Evolutionary conservation across 1,140 invertebrate genomes (phyloP).

Genomic region (Pomacea maculata): DNA sequence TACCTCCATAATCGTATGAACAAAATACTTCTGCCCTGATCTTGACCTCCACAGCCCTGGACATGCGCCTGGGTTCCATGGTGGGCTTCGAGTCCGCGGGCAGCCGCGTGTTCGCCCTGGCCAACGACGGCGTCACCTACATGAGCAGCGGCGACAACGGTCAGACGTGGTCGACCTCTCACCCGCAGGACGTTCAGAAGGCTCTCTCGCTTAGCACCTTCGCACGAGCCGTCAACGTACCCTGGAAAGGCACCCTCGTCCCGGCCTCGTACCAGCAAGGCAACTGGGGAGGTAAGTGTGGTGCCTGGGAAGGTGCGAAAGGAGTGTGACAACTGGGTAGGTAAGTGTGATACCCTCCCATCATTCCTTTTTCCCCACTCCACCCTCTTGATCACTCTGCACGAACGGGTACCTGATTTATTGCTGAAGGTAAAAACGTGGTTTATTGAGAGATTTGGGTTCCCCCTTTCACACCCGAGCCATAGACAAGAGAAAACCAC

Average conservation of each 20-base stretch:
- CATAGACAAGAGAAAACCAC: background rate
- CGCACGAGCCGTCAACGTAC: slow-evolving; percentile 22
- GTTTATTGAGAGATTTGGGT: background rate
- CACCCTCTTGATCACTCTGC: too few relatives aligned
- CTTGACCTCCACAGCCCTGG: slow-evolving; percentile 24
- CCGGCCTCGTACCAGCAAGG: slow-evolving; percentile 17
- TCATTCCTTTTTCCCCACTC: background rate
- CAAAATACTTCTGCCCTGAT: too few relatives aligned
- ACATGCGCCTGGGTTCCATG: slow-evolving; percentile 28
- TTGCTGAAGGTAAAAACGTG: too few relatives aligned
- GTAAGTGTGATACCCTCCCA: slow-evolving; percentile 10
- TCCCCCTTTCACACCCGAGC: background rate
- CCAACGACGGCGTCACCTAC: slow-evolving; percentile 30
- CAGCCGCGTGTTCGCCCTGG: slow-evolving; percentile 29
- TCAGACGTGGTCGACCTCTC: slow-evolving; percentile 26
- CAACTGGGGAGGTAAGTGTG: slow-evolving; percentile 37
- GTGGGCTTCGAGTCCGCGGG: slow-evolving; percentile 27
- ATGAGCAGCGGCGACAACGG: slow-evolving; percentile 37
- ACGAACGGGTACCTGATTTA: too few relatives aligned
- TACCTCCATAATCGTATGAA: too few relatives aligned
- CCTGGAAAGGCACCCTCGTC: slow-evolving; percentile 26
- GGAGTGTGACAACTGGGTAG: slow-evolving; percentile 29
- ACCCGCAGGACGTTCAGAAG: slow-evolving; percentile 8
- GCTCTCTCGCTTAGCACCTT: slow-evolving; percentile 3
- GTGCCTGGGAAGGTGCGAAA: slow-evolving; percentile 34